Evolutionary conservation across 2,113 vertebrate species (phyloP), one percentile per base, ranked within the genome.

Genomic region (Mungos mungo): DNA sequence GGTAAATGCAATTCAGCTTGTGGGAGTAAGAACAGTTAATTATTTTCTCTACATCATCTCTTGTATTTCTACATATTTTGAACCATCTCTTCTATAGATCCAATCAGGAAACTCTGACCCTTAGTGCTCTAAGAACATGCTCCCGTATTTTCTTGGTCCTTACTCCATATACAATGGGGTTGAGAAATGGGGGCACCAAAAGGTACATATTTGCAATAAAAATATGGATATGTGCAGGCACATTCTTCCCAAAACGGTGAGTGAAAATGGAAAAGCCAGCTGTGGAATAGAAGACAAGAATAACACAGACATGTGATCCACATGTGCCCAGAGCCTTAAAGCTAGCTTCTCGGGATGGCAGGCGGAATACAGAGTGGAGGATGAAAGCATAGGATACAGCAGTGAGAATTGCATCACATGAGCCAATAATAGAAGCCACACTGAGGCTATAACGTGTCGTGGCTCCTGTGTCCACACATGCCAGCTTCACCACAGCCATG

Each of bases 171-270:
- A 90, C 91, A 15, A 95, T 89, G 95, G 57, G 57, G 57, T 60
- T 60, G 57, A 60, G 57, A 23, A 60, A 60, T 23, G 57, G 57
- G 57, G 57, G 90, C 29, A 90, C 90, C 41, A 97, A 83, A 38
- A 97, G 71, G 45, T 98, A 98, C 27, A 97, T 74, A 52, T 97
- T 71, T 29, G 90, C 96, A 63, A 95, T 76, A 15, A 90, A 60
- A 82, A 97, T 86, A 35, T 90, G 95, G 14, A 96, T 13, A 18
- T 95, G 68, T 1, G 90, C 23, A 15, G 94, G 79, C 27, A 97
- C 79, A 18, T 86, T 80, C 33, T 97, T 88, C 3, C 96, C 72
- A 86, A 92, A 96, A 14, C 76, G 92, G 31, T 97, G 93, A 13
- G 96, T 93, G 45, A 95, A 95, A 50, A 97, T 96, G 81, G 93